A percentile compares a stretch with the other conserved stretches of the same genome.
Evolutionary conservation across 1,140 invertebrate genomes (phyloP).

Genomic region (Lordiphosa mommai): DNA sequence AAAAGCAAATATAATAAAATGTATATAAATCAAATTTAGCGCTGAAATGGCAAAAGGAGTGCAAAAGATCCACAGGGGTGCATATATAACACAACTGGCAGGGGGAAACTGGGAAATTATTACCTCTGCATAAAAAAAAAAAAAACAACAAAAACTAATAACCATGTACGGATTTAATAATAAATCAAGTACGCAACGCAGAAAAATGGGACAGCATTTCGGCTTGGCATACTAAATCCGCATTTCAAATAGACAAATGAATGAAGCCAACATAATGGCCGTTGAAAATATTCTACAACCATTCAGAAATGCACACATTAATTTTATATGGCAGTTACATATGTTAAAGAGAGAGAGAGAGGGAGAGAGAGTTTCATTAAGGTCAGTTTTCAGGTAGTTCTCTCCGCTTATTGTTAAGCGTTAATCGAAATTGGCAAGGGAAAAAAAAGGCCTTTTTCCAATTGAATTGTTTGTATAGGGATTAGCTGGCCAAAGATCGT

Average conservation of each 20-base stretch:
- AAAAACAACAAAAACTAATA: constrained; percentile 71
- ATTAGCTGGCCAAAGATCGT: constrained; percentile 11
- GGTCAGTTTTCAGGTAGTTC: constrained; percentile 36
- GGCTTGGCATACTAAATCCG: constrained; percentile 38
- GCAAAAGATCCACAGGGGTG: constrained; percentile 52
- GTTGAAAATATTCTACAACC: constrained; percentile 26
- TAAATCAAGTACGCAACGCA: constrained; percentile 54
- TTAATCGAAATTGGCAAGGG: constrained; percentile 38
- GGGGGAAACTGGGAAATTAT: constrained; percentile 47
- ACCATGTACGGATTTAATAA: constrained; percentile 73
- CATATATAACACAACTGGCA: constrained; percentile 16
- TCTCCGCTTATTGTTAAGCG: no score
- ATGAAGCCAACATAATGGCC: constrained; percentile 24
- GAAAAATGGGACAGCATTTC: constrained; percentile 2
- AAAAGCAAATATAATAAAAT: constrained; percentile 69
- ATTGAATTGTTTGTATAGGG: constrained; percentile 24
- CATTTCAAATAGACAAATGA: constrained; percentile 60
- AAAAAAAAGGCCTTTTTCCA: constrained; percentile 27
- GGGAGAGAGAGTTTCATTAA: constrained; percentile 1
- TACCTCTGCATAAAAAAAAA: constrained; percentile 50
- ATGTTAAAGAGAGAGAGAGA: constrained; percentile 35
- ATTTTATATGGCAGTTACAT: constrained; percentile 59
- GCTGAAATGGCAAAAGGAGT: constrained; percentile 61
- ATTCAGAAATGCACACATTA: constrained; percentile 21
- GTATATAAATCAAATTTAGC: constrained; percentile 76